These are phyloP conservation scores for Drosophila nigromelanica DNA, from an alignment of 1,140 invertebrate genomes.

Conservation along the genomic window DNA sequence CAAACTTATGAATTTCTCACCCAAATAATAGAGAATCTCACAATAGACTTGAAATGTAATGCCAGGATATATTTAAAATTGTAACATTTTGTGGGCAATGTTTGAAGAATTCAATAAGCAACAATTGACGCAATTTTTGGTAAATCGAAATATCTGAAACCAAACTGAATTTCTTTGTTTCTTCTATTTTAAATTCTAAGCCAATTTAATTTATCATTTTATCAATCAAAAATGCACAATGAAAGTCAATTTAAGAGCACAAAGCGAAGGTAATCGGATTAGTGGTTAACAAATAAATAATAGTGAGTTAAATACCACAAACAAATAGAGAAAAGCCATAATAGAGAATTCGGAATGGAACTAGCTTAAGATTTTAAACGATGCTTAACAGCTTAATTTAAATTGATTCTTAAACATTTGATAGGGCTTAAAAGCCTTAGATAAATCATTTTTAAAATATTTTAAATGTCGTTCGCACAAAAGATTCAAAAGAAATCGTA, in stretches of 20 bases:
- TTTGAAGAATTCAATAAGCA: too few relatives aligned
- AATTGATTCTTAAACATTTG: too few relatives aligned
- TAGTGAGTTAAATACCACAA: not conserved
- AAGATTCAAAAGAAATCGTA: not conserved
- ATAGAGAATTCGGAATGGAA: too few relatives aligned
- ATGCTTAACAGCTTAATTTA: too few relatives aligned
- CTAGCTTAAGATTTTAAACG: too few relatives aligned
- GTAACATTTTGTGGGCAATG: not conserved
- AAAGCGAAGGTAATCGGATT: not conserved
- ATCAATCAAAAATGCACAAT: slow-evolving; percentile 9
- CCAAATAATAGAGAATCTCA: slow-evolving; percentile 19
- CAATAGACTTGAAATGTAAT: slow-evolving; percentile 23
- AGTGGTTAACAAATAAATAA: not conserved
- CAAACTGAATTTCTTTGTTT: too few relatives aligned
- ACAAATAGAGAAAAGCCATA: too few relatives aligned
- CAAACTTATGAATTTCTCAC: slow-evolving; percentile 45
- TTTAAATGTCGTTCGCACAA: not conserved
- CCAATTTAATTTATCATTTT: slow-evolving; percentile 10
- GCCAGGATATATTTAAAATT: not conserved
- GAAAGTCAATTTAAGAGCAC: not conserved
- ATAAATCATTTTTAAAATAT: not conserved
- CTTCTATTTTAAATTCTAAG: not conserved
- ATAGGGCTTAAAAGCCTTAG: not conserved
- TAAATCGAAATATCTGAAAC: too few relatives aligned
- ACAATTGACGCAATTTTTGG: too few relatives aligned